Conservation (phyloP, 2,888 invertebrate genomes). For the Ectemnius lituratus region DNA sequence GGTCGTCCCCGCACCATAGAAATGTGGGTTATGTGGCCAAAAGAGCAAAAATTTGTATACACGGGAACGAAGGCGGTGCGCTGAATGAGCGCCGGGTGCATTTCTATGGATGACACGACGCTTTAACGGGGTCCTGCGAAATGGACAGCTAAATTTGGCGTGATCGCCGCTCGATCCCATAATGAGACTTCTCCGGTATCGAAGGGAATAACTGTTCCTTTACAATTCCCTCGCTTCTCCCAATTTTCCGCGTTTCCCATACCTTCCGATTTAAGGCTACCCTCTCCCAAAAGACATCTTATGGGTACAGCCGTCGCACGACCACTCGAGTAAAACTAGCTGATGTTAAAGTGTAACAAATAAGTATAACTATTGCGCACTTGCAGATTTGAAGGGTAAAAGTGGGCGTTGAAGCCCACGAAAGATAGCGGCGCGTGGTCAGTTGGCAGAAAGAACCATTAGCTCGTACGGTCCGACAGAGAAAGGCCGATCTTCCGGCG, state of each 20-base stretch:
- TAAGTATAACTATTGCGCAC: background rate
- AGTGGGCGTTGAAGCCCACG: background rate
- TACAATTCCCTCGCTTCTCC: background rate
- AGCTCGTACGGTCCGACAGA: slow-evolving; percentile 17
- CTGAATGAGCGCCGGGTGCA: slow-evolving; percentile 56
- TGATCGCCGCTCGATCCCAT: slow-evolving; percentile 67
- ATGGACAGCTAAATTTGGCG: slow-evolving; percentile 70
- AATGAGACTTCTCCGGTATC: slow-evolving; percentile 57
- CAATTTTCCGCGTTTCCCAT: slow-evolving; percentile 19
- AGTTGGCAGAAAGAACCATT: slow-evolving; percentile 28
- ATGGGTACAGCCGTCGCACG: too few relatives aligned
- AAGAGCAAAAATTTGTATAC: slow-evolving; percentile 76
- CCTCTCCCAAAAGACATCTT: background rate
- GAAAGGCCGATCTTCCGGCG: slow-evolving; percentile 31
- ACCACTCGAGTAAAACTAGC: too few relatives aligned
- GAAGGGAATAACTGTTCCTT: slow-evolving; percentile 36
- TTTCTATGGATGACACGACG: slow-evolving; percentile 52
- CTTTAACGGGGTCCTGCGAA: slow-evolving; percentile 48
- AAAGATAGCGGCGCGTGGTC: background rate
- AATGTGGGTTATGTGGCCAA: slow-evolving; percentile 77
- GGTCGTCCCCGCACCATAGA: slow-evolving; percentile 69
- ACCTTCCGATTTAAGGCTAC: slow-evolving; percentile 1
- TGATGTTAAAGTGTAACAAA: background rate
- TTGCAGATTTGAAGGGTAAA: background rate
- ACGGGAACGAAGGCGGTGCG: slow-evolving; percentile 66